phyloP scores from a whole-genome alignment of 2,113 vertebrate genomes.

The Prinia subflava region DNA sequence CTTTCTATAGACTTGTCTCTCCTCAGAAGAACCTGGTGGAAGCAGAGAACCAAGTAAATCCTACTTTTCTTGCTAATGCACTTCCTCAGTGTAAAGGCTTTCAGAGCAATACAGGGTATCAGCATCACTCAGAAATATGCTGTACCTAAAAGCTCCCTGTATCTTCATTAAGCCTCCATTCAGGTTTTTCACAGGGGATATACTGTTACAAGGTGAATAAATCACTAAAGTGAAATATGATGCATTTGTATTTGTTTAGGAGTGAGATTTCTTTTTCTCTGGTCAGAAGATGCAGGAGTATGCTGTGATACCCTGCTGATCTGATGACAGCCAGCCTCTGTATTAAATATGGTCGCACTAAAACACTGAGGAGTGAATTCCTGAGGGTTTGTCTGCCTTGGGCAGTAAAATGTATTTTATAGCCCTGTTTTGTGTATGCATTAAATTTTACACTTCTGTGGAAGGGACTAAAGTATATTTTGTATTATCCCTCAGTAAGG shows the following conservation, averaged over 20 bases:
- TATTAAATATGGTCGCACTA: background rate
- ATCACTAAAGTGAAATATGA: background rate
- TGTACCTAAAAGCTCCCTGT: background rate
- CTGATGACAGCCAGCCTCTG: background rate
- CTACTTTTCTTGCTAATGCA: background rate
- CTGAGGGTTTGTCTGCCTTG: background rate
- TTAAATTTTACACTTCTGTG: background rate
- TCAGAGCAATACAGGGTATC: background rate
- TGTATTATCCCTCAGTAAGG: background rate
- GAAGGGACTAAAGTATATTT: background rate
- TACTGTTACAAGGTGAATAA: background rate
- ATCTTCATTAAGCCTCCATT: background rate
- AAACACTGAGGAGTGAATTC: background rate
- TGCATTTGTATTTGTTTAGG: background rate
- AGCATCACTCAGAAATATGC: background rate
- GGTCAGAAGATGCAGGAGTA: background rate
- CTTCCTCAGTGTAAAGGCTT: background rate
- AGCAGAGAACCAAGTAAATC: background rate
- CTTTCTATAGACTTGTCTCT: conserved; percentile 70
- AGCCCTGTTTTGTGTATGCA: background rate
- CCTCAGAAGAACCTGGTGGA: conserved; percentile 69
- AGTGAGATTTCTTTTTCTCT: background rate
- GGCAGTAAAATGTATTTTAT: background rate
- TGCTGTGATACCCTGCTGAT: background rate
- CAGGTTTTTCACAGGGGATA: background rate